Conservation (phyloP, 92 coral and sea anemone genomes). For the Meandrina meandrites region DNA sequence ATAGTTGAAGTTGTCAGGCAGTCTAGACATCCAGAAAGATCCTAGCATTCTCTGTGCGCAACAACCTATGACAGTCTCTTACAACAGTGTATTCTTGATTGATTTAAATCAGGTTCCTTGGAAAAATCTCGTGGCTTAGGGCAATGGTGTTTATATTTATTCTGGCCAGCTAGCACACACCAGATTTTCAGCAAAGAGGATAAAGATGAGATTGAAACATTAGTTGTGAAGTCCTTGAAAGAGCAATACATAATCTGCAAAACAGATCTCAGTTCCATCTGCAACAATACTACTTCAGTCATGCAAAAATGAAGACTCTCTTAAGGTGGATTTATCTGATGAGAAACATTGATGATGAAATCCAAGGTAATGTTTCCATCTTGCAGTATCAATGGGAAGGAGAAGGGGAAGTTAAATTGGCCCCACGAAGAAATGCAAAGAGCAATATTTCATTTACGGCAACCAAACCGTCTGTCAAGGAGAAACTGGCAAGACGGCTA, state of each 20-base stretch:
- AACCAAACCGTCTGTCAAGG: neutral
- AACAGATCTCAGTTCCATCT: conserved; percentile 5
- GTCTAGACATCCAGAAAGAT: conserved; percentile 12
- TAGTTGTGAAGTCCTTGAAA: conserved; percentile 19
- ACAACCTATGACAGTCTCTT: conserved; percentile 26
- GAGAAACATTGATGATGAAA: conserved; percentile 38
- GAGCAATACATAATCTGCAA: conserved; percentile 19
- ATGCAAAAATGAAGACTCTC: neutral
- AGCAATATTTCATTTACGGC: conserved; percentile 1
- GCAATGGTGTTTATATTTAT: conserved; percentile 20
- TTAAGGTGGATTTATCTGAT: conserved; percentile 14
- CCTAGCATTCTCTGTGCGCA: conserved; percentile 16
- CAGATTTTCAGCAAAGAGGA: neutral
- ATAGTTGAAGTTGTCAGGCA: too few species aligned
- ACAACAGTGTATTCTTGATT: conserved; percentile 28
- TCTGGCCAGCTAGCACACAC: conserved; percentile 34
- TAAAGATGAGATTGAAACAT: neutral
- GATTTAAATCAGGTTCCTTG: conserved; percentile 7
- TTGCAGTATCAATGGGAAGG: conserved; percentile 53
- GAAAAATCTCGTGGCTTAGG: conserved; percentile 36
- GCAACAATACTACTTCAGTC: conserved; percentile 18
- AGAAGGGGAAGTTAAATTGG: neutral
- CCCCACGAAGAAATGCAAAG: conserved; percentile 54
- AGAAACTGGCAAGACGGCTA: too few species aligned
- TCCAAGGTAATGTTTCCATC: conserved; percentile 43